These are phyloP conservation scores for Acyrthosiphon pisum DNA, from an alignment of 1,140 invertebrate genomes.

Conservation along the genomic window DNA sequence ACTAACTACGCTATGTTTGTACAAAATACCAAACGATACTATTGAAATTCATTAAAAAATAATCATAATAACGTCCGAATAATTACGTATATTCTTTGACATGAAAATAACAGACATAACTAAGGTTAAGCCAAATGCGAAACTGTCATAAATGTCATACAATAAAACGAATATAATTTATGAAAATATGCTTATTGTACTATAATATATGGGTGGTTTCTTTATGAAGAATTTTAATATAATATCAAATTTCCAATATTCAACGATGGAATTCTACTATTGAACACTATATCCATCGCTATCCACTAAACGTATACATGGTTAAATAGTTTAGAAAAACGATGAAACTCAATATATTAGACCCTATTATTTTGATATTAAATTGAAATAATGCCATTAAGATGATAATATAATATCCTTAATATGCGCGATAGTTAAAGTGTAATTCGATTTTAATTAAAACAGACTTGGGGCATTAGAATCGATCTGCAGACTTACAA, in stretches of 20 bases:
- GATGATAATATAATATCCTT: neutral
- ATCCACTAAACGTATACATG: neutral
- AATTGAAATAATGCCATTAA: neutral
- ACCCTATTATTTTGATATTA: slow-evolving; percentile 25
- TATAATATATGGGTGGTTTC: neutral
- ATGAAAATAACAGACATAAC: slow-evolving; percentile 41
- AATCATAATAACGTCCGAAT: neutral
- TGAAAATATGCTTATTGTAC: slow-evolving; percentile 30
- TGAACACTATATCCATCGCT: neutral
- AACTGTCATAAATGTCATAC: slow-evolving; percentile 32
- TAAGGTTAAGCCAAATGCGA: slow-evolving; percentile 11
- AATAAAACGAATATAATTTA: neutral
- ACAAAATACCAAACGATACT: neutral
- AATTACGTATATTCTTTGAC: slow-evolving; percentile 15
- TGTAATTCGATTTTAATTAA: slow-evolving; percentile 18
- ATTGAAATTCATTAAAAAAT: slow-evolving; percentile 16
- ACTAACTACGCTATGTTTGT: neutral
- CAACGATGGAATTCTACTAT: neutral
- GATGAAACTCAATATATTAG: neutral
- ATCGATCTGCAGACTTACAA: neutral
- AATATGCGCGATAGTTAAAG: neutral
- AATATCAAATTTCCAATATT: slow-evolving; percentile 21
- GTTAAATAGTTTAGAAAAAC: slow-evolving; percentile 12
- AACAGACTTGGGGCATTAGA: neutral
- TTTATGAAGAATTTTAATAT: neutral